These are phyloP conservation scores for silkworm (Bombyx mori) DNA, from an alignment of 1,140 invertebrate species.

Conservation along the genomic window ASM3026992v2 NC_085131.1:6706501-6707000, in stretches of 20 bases:
- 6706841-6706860: constrained; percentile 81
- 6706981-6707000: too few relatives aligned
- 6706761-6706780: constrained; percentile 74
- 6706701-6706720: constrained; percentile 89
- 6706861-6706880: constrained; percentile 87
- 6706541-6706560: too few relatives aligned
- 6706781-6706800: constrained; percentile 91
- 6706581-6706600: too few relatives aligned
- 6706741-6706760: constrained; percentile 87
- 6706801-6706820: constrained; percentile 87
- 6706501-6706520: too few relatives aligned
- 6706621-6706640: too few relatives aligned
- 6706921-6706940: too few relatives aligned
- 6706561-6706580: too few relatives aligned
- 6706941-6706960: too few relatives aligned
- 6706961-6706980: too few relatives aligned
- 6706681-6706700: constrained; percentile 74
- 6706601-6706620: too few relatives aligned
- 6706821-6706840: constrained; percentile 85
- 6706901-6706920: too few relatives aligned
- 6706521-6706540: too few relatives aligned
- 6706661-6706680: constrained; percentile 44
- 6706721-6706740: constrained; percentile 88
- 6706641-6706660: constrained; percentile 15
- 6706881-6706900: constrained; percentile 70